These are phyloP conservation scores for Tenebrio molitor DNA, from an alignment of 1,140 invertebrate species.

Conservation along the genomic window DNA sequence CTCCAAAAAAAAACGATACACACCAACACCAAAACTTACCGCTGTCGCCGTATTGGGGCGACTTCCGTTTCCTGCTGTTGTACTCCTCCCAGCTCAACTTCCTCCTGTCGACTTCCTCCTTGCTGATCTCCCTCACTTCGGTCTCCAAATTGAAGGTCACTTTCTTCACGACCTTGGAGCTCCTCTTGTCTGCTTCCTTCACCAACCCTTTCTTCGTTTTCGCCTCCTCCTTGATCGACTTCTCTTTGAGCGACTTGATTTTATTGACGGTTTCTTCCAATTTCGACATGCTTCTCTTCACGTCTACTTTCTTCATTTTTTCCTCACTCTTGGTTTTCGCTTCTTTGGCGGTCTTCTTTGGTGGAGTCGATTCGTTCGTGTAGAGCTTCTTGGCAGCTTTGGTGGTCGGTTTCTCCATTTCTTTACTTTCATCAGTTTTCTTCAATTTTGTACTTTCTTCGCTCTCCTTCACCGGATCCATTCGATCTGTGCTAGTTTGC, in stretches of 20 bases:
- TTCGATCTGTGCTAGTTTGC: not conserved
- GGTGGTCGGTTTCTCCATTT: conserved; percentile 38
- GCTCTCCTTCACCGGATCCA: too few species aligned
- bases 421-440: conserved; percentile 11
- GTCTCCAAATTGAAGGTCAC: conserved; percentile 18
- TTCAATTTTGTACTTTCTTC: conserved; percentile 10
- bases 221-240: conserved; percentile 6
- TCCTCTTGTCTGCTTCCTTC: conserved; percentile 1
- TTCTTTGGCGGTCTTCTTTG: conserved; percentile 32
- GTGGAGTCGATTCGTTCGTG: conserved; percentile 16
- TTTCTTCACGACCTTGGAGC: conserved; percentile 26
- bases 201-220: conserved; percentile 30
- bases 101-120: conserved; percentile 43
- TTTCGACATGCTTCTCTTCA: conserved; percentile 5
- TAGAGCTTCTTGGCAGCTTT: conserved; percentile 59
- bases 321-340: conserved; percentile 44
- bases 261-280: conserved; percentile 23
- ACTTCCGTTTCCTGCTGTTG: conserved; percentile 55
- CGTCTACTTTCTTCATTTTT: conserved; percentile 10
- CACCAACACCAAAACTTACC: not conserved
- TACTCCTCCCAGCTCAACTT: conserved; percentile 57
- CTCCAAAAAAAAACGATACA: too few species aligned
- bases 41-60: not conserved
- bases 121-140: conserved; percentile 40
- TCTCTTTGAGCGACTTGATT: conserved; percentile 34